Conservation (phyloP, 1,140 invertebrate species). For the Kradibia gibbosae region DNA sequence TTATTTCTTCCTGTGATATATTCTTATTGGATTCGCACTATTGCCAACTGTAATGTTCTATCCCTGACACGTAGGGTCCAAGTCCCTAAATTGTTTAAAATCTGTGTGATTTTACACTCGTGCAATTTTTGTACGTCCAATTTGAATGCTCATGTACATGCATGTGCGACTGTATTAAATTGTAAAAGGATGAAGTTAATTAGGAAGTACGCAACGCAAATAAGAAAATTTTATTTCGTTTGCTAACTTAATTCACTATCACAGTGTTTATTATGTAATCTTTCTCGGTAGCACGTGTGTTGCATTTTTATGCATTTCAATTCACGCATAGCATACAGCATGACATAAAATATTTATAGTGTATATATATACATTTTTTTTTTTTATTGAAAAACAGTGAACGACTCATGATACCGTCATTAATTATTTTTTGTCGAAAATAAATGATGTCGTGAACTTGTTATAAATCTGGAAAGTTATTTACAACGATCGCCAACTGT, state of each 20-base stretch:
- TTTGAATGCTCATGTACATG: not conserved
- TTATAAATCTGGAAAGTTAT: no score
- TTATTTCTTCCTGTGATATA: no score
- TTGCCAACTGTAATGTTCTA: no score
- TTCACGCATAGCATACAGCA: not conserved
- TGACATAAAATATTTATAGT: not conserved
- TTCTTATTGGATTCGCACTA: no score
- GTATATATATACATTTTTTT: not conserved
- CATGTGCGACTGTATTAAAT: not conserved
- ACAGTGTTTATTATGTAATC: conserved; percentile 19
- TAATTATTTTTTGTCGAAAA: no score
- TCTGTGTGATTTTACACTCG: no score
- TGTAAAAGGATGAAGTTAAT: conserved; percentile 7
- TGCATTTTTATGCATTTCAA: conserved; percentile 3
- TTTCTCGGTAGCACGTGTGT: not conserved
- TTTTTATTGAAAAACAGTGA: not conserved
- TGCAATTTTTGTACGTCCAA: no score
- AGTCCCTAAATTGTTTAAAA: no score
- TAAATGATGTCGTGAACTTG: no score
- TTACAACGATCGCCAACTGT: no score
- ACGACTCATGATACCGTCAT: no score
- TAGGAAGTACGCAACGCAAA: conserved; percentile 9
- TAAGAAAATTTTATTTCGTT: conserved; percentile 14
- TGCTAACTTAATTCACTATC: conserved; percentile 2
- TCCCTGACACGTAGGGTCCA: no score